phyloP scores from a whole-genome alignment of 2,888 invertebrate genomes.

The Phoenoteleia sp. region DNA sequence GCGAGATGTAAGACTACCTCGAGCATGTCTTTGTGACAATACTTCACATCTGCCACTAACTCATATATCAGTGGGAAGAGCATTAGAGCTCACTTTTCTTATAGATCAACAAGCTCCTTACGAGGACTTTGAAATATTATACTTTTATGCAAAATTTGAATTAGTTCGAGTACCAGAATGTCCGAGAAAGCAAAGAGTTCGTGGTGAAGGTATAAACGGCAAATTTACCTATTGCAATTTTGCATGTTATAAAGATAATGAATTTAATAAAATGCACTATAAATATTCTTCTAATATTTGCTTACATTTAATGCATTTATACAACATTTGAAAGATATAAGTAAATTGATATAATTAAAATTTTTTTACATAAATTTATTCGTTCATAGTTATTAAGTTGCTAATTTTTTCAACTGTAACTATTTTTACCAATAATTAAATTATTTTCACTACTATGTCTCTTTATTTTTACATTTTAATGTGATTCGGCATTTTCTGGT shows the following conservation, averaged over 20 bases:
- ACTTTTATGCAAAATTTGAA: constrained; percentile 92
- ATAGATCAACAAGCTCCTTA: constrained; percentile 92
- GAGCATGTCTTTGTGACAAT: constrained; percentile 95
- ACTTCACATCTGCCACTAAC: constrained; percentile 89
- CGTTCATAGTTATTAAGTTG: too few species aligned
- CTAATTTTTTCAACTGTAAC: too few species aligned
- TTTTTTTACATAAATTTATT: too few species aligned
- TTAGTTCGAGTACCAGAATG: constrained; percentile 90
- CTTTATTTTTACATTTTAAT: not conserved
- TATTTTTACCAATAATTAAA: constrained; percentile 28
- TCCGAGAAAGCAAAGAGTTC: constrained; percentile 89
- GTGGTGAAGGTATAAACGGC: constrained; percentile 86
- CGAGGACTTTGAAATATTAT: constrained; percentile 94
- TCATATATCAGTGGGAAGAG: constrained; percentile 90
- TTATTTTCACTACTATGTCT: constrained; percentile 33
- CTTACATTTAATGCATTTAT: too few species aligned
- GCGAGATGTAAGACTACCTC: constrained; percentile 90
- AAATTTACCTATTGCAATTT: not conserved
- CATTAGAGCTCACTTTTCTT: constrained; percentile 92
- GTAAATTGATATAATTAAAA: too few species aligned
- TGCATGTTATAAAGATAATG: too few species aligned
- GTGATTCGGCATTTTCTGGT: not conserved
- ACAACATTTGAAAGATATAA: too few species aligned
- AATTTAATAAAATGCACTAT: too few species aligned
- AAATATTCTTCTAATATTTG: not conserved